phyloP scores from a whole-genome alignment of 2,888 invertebrate genomes.

The Cremastinae sp. region DNA sequence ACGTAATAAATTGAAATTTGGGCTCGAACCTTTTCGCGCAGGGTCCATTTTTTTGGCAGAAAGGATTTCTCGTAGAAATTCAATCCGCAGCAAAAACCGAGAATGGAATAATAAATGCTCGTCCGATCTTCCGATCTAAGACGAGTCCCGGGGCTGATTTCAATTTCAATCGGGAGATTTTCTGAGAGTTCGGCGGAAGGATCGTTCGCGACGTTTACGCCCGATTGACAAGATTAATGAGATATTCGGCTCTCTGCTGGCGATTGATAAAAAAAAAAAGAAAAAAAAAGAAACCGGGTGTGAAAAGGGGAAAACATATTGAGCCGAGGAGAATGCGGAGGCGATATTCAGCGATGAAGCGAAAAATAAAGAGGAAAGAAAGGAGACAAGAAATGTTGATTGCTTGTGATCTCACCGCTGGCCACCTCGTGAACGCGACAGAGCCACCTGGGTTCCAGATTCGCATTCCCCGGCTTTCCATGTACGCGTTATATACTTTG shows the following conservation, averaged over 20 bases:
- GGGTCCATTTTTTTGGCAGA: too few species aligned
- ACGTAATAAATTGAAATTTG: too few species aligned
- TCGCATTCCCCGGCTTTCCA: conserved; percentile 12
- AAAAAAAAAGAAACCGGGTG: conserved; percentile 26
- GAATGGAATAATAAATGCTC: too few species aligned
- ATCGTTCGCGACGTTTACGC: too few species aligned
- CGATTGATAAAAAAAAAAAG: conserved; percentile 46
- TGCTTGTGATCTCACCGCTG: conserved; percentile 57
- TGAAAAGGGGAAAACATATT: conserved; percentile 3
- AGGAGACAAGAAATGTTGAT: conserved; percentile 45
- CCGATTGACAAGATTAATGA: conserved; percentile 48
- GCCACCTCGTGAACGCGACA: conserved; percentile 41
- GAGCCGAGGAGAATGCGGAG: background rate
- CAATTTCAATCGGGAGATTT: too few species aligned
- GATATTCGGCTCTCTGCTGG: conserved; percentile 30
- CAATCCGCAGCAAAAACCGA: too few species aligned
- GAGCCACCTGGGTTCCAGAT: conserved; percentile 53
- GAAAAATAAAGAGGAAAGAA: conserved; percentile 16
- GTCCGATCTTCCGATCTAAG: too few species aligned
- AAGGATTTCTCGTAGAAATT: too few species aligned
- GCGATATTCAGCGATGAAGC: conserved; percentile 21
- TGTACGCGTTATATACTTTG: conserved; percentile 17
- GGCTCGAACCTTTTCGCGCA: too few species aligned
- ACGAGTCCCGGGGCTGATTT: too few species aligned
- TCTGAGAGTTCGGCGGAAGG: too few species aligned